Evolutionary conservation across 2,888 invertebrate genomes (phyloP), one percentile per base, ranked within the genome.

Genomic region (Parnassius glacialis): DNA sequence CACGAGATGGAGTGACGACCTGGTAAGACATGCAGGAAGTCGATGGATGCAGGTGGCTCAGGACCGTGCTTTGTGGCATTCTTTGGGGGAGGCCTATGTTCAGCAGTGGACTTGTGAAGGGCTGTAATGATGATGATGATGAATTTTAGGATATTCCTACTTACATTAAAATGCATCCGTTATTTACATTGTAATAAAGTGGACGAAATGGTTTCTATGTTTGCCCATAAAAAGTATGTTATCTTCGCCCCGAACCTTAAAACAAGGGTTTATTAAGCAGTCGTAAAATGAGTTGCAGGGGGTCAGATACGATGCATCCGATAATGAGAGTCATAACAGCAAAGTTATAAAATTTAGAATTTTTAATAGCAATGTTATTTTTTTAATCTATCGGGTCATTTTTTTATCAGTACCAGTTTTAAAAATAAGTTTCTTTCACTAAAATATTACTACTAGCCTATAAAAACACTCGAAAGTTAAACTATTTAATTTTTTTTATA

Each of bases 231-330:
- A 89, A 87, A 81, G 70, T 74, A 75, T 78, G 82, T 81, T 82
- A 82, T 79, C 80, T 79, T 69, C 76, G 71, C 72, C 68, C 69
- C 57, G 48, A 57, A 52, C 71, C 72, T 71, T 74, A 78, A 76
- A 79, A 74, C 78, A 65, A 72, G 74, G 81, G 83, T 87, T 87
- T 87, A 87, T 88, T 84, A 87, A 85, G 77, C 75, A 80, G 77
- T 87, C 87, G 83, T 89, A 84, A 89, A 87, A 68, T 67, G 69
- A 69, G 70, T 69, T 79, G 80, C 76, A 78, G 79, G 81, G 81
- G 79, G 60, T 61, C 57, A 71, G 70, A 73, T 67, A 70, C 70
- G 70, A 69, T 79, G 79, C 79, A 76, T 70, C 73, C 72, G 70
- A 77, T 80, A 76, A 80, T 78, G 72, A 74, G 68, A 67, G 70